Conservation (phyloP, 1,140 invertebrate genomes). For the Caerostris darwini region DNA sequence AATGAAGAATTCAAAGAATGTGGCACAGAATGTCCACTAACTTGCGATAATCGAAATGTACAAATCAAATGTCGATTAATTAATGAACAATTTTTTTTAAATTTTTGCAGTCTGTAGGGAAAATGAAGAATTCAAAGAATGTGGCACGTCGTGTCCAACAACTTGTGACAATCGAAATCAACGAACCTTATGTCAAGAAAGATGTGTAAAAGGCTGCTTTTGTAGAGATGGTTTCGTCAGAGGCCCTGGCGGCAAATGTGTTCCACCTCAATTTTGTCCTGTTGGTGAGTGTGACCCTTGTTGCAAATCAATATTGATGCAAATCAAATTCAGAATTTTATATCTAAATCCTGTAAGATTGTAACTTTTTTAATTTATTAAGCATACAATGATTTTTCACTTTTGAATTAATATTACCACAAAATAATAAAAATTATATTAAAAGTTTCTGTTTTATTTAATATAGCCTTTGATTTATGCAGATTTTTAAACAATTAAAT, state of each 20-base stretch:
- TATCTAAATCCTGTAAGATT: too few species aligned
- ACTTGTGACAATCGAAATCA: not conserved
- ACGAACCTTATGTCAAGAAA: not conserved
- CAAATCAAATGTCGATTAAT: not conserved
- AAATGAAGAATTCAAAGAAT: slow-evolving; percentile 57
- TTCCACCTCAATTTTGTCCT: slow-evolving; percentile 41
- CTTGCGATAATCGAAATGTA: not conserved
- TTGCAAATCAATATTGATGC: not conserved
- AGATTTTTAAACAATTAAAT: too few species aligned
- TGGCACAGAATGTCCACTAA: slow-evolving; percentile 16
- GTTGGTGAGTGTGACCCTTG: not conserved
- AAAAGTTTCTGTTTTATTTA: too few species aligned
- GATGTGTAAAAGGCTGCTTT: slow-evolving; percentile 65
- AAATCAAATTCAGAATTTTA: not conserved
- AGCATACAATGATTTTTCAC: too few species aligned
- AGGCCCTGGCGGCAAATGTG: slow-evolving; percentile 42
- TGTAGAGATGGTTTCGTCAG: slow-evolving; percentile 49
- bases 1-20: slow-evolving; percentile 66
- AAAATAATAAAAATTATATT: too few species aligned
- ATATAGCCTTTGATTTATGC: too few species aligned
- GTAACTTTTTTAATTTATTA: too few species aligned
- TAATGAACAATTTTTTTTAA: not conserved
- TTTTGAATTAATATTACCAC: too few species aligned
- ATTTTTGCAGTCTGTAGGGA: not conserved
- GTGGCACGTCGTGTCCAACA: slow-evolving; percentile 10